Conservation (phyloP, 1,140 invertebrate genomes). For the Cardiocondyla obscurior region DNA sequence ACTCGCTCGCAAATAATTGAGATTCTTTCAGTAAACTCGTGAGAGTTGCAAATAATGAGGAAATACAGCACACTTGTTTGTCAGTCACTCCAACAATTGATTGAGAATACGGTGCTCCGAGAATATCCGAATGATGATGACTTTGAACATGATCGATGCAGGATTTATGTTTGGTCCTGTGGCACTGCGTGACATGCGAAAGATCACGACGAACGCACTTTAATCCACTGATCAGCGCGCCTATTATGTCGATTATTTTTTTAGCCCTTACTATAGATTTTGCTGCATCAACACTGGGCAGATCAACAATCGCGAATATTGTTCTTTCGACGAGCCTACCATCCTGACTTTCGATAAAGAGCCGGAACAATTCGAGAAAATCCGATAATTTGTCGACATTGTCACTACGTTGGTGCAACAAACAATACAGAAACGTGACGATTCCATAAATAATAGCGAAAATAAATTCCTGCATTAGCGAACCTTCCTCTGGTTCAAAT, state of each 20-base stretch:
- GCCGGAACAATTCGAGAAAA: conserved; percentile 86
- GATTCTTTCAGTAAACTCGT: conserved; percentile 83
- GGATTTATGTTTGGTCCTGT: conserved; percentile 83
- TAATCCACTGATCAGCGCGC: conserved; percentile 85
- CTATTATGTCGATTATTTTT: conserved; percentile 86
- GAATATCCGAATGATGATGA: conserved; percentile 86
- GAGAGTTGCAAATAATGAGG: conserved; percentile 85
- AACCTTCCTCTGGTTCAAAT: conserved; percentile 75
- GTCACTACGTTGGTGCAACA: conserved; percentile 85
- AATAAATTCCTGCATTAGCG: conserved; percentile 85
- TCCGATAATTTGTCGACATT: conserved; percentile 84
- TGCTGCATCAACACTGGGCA: conserved; percentile 81
- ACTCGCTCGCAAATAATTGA: conserved; percentile 76
- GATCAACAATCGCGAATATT: conserved; percentile 84
- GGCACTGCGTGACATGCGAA: conserved; percentile 84
- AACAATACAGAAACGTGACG: conserved; percentile 85
- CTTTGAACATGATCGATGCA: conserved; percentile 80
- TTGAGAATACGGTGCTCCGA: conserved; percentile 82
- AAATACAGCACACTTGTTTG: conserved; percentile 84
- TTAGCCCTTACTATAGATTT: conserved; percentile 82
- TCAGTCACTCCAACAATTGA: conserved; percentile 66
- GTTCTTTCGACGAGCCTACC: conserved; percentile 86
- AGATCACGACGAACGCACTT: conserved; percentile 86
- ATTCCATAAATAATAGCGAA: conserved; percentile 86
- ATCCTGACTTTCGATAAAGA: conserved; percentile 86